Evolutionary conservation across 2,797 vertebrate species (phyloP).

Genomic region (Anniella stebbinsi): DNA sequence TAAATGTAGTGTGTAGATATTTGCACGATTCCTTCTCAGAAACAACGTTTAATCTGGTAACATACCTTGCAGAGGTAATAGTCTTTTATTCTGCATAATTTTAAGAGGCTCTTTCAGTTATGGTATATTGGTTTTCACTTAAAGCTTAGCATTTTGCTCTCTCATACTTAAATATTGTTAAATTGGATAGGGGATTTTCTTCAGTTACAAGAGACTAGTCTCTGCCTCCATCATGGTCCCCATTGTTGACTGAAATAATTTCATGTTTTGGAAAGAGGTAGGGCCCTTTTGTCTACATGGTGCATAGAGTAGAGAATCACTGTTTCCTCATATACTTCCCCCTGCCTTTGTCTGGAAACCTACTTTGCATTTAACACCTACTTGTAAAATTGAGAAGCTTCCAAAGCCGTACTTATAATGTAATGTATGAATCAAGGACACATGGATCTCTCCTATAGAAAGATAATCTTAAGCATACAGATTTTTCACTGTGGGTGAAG

Average conservation of each 20-base stretch:
- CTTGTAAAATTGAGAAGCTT: not conserved
- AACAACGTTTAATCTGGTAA: constrained; percentile 94
- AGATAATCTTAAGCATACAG: not conserved
- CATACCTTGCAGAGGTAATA: constrained; percentile 96
- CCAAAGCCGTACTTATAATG: not conserved
- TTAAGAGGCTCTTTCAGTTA: not conserved
- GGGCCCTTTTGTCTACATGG: not conserved
- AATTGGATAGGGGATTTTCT: not conserved
- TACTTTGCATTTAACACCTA: not conserved
- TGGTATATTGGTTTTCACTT: not conserved
- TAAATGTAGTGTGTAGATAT: constrained; percentile 98
- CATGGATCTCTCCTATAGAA: not conserved
- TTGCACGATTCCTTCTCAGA: constrained; percentile 96
- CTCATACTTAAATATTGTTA: constrained; percentile 1
- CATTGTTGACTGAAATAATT: not conserved
- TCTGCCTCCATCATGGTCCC: not conserved
- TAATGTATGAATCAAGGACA: not conserved
- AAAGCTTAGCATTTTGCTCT: not conserved
- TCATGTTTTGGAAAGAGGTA: not conserved
- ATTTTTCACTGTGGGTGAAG: not conserved
- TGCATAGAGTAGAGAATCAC: not conserved
- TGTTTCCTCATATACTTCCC: not conserved
- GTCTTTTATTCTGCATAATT: not conserved
- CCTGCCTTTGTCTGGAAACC: not conserved
- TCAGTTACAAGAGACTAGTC: not conserved